A percentile compares a stretch with the other conserved stretches of the same genome.
These are phyloP conservation scores for Cyclophora punctaria DNA, from an alignment of 2,888 invertebrate species.

Conservation along the genomic window DNA sequence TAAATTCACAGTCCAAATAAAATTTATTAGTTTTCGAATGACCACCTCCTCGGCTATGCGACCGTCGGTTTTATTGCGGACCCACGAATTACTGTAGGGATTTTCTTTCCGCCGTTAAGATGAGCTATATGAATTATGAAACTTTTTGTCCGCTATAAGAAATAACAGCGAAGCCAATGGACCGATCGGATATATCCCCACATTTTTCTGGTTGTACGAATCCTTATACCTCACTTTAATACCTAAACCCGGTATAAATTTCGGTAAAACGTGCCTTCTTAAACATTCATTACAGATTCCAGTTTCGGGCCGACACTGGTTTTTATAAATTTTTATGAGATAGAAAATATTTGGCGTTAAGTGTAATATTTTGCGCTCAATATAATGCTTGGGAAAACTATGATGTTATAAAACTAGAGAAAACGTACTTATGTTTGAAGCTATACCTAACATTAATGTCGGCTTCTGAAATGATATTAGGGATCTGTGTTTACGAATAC, in stretches of 20 bases:
- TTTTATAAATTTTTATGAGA: conserved; percentile 11
- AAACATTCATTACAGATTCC: conserved; percentile 17
- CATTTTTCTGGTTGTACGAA: conserved; percentile 15
- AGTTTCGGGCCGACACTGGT: conserved; percentile 10
- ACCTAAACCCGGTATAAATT: conserved; percentile 16
- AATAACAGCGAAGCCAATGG: conserved; percentile 16
- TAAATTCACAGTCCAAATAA: conserved; percentile 61
- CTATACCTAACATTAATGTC: too few relatives aligned
- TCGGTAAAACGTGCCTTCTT: conserved; percentile 16
- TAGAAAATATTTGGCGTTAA: conserved; percentile 7
- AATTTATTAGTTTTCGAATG: conserved; percentile 67
- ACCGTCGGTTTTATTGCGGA: conserved; percentile 49
- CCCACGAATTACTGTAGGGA: conserved; percentile 39
- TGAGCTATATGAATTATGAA: conserved; percentile 28
- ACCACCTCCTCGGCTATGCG: conserved; percentile 49
- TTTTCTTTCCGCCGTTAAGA: conserved; percentile 28
- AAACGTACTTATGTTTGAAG: too few relatives aligned
- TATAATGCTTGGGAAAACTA: not conserved
- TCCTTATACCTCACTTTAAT: conserved; percentile 12
- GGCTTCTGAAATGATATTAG: too few relatives aligned
- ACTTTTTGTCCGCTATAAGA: conserved; percentile 22
- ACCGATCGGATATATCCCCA: conserved; percentile 8
- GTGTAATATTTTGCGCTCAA: not conserved
- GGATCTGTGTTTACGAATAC: too few relatives aligned
- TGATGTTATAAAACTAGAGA: too few relatives aligned